Percentiles rank a stretch among this genome's conserved stretches.
phyloP scores from a whole-genome alignment of 2,113 vertebrate genomes.

The Macquaria australasica region DNA sequence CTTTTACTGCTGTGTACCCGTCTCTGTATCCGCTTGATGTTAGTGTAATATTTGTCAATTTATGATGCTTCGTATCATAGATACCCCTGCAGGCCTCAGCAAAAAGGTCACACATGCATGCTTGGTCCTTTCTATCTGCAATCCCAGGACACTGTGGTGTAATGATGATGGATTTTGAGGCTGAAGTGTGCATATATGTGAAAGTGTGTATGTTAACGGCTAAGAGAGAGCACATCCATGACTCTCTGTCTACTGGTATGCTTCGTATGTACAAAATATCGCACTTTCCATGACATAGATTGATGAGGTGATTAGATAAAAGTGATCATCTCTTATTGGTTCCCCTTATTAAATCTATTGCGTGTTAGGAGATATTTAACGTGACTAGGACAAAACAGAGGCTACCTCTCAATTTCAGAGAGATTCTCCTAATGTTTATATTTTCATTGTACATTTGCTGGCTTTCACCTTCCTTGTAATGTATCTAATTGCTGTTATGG shows the following conservation, averaged over 20 bases:
- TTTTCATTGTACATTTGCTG: not conserved
- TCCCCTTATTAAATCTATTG: not conserved
- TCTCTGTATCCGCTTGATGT: slow-evolving; percentile 3
- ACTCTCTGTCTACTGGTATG: not conserved
- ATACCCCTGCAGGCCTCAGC: slow-evolving; percentile 19
- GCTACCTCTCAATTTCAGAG: not conserved
- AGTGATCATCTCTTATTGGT: not conserved
- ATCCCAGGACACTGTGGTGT: slow-evolving; percentile 8
- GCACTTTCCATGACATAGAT: not conserved
- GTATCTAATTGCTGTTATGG: not conserved
- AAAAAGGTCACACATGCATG: slow-evolving; percentile 43
- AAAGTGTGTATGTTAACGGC: not conserved
- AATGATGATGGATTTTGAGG: slow-evolving; percentile 43
- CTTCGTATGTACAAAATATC: slow-evolving; percentile 1
- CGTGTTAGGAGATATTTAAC: not conserved
- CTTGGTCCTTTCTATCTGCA: slow-evolving; percentile 14
- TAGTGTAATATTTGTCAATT: slow-evolving; percentile 29
- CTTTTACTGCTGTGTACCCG: not conserved
- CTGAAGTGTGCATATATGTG: not conserved
- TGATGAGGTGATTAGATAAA: slow-evolving; percentile 13
- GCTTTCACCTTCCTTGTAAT: not conserved
- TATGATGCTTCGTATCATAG: slow-evolving; percentile 43
- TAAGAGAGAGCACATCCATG: not conserved
- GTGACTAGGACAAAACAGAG: not conserved
- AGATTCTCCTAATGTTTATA: not conserved